Evolutionary conservation across 1,140 invertebrate species (phyloP).

Genomic region (Drosophila triauraria): DNA sequence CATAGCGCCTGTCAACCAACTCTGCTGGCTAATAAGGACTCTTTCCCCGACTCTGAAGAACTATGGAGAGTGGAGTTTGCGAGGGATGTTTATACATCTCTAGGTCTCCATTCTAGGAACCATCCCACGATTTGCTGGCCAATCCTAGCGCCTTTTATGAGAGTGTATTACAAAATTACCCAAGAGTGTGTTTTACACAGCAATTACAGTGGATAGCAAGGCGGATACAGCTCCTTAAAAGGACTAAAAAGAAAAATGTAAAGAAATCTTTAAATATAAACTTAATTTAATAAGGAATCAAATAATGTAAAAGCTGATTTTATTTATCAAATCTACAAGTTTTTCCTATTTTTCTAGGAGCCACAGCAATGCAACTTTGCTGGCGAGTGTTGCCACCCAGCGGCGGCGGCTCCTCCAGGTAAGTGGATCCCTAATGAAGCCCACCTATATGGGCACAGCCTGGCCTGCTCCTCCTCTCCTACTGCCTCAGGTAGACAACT

Average conservation of each 20-base stretch:
- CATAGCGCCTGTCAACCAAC: slow-evolving; percentile 38
- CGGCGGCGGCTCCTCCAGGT: neutral
- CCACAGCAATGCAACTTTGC: neutral
- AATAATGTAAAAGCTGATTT: no score
- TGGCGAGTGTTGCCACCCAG: slow-evolving; percentile 20
- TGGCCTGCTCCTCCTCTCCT: neutral
- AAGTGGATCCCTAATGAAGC: slow-evolving; percentile 62
- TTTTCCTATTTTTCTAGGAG: no score
- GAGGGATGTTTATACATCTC: neutral
- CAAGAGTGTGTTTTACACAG: neutral
- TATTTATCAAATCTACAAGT: no score
- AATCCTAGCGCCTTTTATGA: neutral
- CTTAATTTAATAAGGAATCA: neutral
- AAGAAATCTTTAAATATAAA: neutral
- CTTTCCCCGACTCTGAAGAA: neutral
- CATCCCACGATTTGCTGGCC: neutral
- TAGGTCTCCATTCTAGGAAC: neutral
- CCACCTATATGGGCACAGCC: slow-evolving; percentile 39
- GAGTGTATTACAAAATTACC: slow-evolving; percentile 2
- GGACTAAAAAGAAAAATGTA: no score
- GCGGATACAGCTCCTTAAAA: accelerated
- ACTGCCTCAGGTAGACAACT: slow-evolving; percentile 1
- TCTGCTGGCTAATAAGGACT: slow-evolving; percentile 36
- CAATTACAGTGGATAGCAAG: slow-evolving; percentile 3
- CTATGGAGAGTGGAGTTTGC: neutral